A percentile compares a stretch with the other conserved stretches of the same genome.
These are phyloP conservation scores for Galaxias olidus DNA, from an alignment of 2,797 vertebrate species.

Conservation along the genomic window DNA sequence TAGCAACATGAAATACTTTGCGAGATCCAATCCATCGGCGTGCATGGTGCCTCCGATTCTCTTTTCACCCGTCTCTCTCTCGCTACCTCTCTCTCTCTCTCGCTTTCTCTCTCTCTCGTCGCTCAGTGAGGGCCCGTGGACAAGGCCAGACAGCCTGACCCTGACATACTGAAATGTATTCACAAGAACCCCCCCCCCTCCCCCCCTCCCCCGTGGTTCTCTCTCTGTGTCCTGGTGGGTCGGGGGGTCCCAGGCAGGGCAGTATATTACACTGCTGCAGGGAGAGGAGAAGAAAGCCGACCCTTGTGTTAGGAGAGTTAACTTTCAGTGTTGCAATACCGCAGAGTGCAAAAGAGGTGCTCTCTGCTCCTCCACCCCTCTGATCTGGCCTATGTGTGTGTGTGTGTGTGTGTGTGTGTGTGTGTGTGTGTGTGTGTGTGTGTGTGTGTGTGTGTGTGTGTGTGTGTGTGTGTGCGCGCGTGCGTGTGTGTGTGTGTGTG, in stretches of 20 bases:
- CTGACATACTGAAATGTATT: conserved; percentile 54
- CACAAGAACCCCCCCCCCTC: conserved; percentile 44
- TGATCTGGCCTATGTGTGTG: conserved; percentile 49
- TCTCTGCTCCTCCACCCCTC: conserved; percentile 63
- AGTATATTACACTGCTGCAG: conserved; percentile 47
- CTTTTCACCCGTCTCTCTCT: neutral
- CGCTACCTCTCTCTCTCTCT: neutral
- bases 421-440: conserved; percentile 38
- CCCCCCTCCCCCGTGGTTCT: conserved; percentile 29
- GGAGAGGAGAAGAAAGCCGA: conserved; percentile 52
- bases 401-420: conserved; percentile 26
- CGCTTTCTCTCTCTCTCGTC: neutral
- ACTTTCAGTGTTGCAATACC: conserved; percentile 59
- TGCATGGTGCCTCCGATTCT: neutral
- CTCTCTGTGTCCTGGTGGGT: conserved; percentile 47
- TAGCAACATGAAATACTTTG: too few relatives aligned
- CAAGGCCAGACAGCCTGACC: conserved; percentile 54
- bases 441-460: conserved; percentile 42
- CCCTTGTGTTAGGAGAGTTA: conserved; percentile 58
- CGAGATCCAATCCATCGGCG: too few relatives aligned
- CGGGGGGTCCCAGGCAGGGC: conserved; percentile 25
- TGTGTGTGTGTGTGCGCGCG: conserved; percentile 25
- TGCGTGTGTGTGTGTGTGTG: conserved; percentile 1
- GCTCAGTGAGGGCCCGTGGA: conserved; percentile 37
- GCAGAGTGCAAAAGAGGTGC: conserved; percentile 51